Base-by-base conservation (phyloP, 2,113 vertebrate genomes). In the Holacanthus passer region DNA sequence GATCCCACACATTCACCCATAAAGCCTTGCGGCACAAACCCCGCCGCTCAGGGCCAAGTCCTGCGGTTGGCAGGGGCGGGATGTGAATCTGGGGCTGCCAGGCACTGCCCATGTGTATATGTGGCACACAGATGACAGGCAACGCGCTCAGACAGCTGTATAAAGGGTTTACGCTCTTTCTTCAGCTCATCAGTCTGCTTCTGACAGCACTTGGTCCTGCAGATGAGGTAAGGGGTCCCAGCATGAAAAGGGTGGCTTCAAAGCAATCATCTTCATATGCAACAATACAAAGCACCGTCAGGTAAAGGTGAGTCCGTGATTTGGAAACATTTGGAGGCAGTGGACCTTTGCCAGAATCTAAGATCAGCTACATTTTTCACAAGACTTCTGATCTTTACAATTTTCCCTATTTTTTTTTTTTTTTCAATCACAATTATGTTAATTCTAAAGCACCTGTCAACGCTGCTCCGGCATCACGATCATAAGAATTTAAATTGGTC, bases 121-220 rank as follows among this genome's bases (percentile, higher is more conserved):
- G 78, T 93, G 87, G 82, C 86, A 81, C 58, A 55, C 73, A 85
- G 79, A 91, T 91, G 90, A 92, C 85, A 89, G 80, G 81, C 87
- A 82, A 89, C 91, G 83, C 83, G 85, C 77, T 92, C 84, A 87
- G 87, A 88, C 86, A 88, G 86, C 90, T 91, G 86, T 74, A 87
- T 83, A 84, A 91, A 88, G 85, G 79, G 83, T 89, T 89, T 88
- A 81, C 59, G 63, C 71, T 86, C 85, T 70, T 88, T 83, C 82
- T 79, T 79, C 62, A 31, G 45, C 56, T 79, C 75, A 75, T 81
- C 70, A 79, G 71, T 82, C 64, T 83, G 75, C 53, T 80, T 83
- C 74, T 83, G 72, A 85, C 85, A 78, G 76, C 65, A 71, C 69
- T 76, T 63, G 35, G 58, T 72, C 50, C 81, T 78, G 67, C 59